phyloP scores from a whole-genome alignment of 2,888 invertebrate species.

The Agrochola litura region DNA sequence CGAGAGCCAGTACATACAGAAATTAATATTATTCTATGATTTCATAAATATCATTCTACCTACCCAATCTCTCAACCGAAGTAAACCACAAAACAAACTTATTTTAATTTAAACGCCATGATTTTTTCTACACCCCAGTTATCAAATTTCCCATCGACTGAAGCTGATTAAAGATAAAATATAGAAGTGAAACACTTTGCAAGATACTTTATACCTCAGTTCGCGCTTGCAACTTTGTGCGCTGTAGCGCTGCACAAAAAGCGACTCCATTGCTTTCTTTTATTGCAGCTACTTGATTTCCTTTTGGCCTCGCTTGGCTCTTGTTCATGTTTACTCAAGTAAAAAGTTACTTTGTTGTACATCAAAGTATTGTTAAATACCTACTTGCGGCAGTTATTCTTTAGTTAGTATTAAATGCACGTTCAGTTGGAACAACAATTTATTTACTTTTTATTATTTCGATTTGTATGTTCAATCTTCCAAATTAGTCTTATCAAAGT shows the following conservation, averaged over 20 bases:
- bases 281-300: constrained; percentile 65
- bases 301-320: constrained; percentile 46
- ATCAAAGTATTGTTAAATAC: too few relatives aligned
- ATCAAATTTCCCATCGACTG: constrained; percentile 53
- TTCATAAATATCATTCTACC: not conserved
- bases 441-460: too few relatives aligned
- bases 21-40: not conserved
- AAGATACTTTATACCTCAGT: constrained; percentile 58
- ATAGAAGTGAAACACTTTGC: constrained; percentile 47
- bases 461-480: too few relatives aligned
- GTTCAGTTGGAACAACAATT: too few relatives aligned
- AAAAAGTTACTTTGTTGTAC: constrained; percentile 28
- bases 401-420: too few relatives aligned
- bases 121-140: constrained; percentile 36
- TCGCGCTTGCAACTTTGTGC: constrained; percentile 58
- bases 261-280: constrained; percentile 53
- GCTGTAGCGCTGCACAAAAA: constrained; percentile 52
- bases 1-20: too few relatives aligned
- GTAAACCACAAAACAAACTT: constrained; percentile 8
- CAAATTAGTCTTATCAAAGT: too few relatives aligned
- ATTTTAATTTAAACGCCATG: constrained; percentile 17
- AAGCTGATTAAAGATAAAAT: constrained; percentile 63
- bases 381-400: not conserved
- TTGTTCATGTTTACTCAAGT: constrained; percentile 49
- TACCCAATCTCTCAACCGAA: not conserved